These are phyloP conservation scores for Urechis unicinctus DNA, from an alignment of 2,888 invertebrate species.

Conservation along the genomic window DNA sequence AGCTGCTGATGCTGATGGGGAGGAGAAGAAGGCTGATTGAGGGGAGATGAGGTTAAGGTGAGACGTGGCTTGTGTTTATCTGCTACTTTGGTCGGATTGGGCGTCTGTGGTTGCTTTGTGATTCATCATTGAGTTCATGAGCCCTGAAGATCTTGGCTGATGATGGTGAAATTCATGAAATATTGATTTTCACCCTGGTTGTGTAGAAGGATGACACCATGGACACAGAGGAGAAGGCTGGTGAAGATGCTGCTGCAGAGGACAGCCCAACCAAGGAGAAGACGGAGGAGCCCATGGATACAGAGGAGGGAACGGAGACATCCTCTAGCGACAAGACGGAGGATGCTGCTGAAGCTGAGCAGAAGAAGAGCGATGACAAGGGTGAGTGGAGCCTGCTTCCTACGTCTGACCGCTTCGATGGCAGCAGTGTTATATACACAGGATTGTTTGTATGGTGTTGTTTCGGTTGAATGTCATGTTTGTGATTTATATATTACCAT, in stretches of 20 bases:
- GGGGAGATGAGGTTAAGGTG: too few species aligned
- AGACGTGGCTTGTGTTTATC: too few species aligned
- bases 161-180: too few species aligned
- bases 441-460: not conserved
- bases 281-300: not conserved
- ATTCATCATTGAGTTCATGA: too few species aligned
- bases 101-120: too few species aligned
- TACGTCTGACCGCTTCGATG: too few species aligned
- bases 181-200: too few species aligned
- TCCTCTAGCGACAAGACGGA: conserved; percentile 4
- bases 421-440: conserved; percentile 16
- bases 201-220: too few species aligned
- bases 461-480: not conserved
- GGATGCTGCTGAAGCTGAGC: conserved; percentile 33
- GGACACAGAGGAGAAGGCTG: not conserved
- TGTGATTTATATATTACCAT: too few species aligned
- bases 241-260: not conserved
- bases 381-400: too few species aligned
- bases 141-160: too few species aligned
- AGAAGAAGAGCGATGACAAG: conserved; percentile 58
- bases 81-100: too few species aligned
- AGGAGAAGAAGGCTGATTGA: conserved; percentile 6
- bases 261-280: not conserved
- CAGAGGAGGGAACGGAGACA: conserved; percentile 5
- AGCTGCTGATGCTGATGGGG: conserved; percentile 17